These are phyloP conservation scores for Drosophila sechellia DNA, from an alignment of 1,140 invertebrate genomes.

Conservation along the genomic window DNA sequence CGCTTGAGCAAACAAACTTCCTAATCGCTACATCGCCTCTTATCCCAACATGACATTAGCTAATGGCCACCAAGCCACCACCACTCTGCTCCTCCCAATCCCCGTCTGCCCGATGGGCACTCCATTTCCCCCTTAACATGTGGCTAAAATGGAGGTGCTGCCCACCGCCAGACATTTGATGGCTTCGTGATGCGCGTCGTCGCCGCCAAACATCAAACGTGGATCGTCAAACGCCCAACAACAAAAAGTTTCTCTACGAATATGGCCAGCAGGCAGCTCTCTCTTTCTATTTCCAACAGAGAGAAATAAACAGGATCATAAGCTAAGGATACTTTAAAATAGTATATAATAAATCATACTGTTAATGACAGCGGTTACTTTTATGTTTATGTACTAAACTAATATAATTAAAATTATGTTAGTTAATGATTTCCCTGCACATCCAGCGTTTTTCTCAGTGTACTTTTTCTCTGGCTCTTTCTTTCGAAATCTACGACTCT, in stretches of 20 bases:
- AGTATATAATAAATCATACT: neutral
- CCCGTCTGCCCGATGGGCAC: slow-evolving; percentile 30
- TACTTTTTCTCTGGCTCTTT: slow-evolving; percentile 16
- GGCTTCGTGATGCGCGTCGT: slow-evolving; percentile 71
- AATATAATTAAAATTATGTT: too few relatives aligned
- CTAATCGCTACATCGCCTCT: slow-evolving; percentile 43
- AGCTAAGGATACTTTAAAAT: neutral
- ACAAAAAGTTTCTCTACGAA: slow-evolving; percentile 74
- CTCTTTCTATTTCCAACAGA: slow-evolving; percentile 19
- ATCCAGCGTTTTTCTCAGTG: neutral
- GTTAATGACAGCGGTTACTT: too few relatives aligned
- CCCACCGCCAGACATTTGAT: slow-evolving; percentile 76
- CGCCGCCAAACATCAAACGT: slow-evolving; percentile 74
- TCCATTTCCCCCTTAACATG: slow-evolving; percentile 51
- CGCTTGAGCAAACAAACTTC: slow-evolving; percentile 26
- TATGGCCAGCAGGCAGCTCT: slow-evolving; percentile 65
- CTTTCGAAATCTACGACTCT: slow-evolving; percentile 59
- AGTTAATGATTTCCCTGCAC: too few relatives aligned
- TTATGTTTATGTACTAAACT: too few relatives aligned
- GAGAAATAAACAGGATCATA: neutral
- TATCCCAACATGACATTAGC: slow-evolving; percentile 53
- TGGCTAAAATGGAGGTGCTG: slow-evolving; percentile 33
- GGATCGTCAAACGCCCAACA: slow-evolving; percentile 71
- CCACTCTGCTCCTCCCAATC: neutral
- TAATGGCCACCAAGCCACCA: slow-evolving; percentile 48